Evolutionary conservation across 1,140 invertebrate genomes (phyloP).

Genomic region (Acromyrmex charruanus): DNA sequence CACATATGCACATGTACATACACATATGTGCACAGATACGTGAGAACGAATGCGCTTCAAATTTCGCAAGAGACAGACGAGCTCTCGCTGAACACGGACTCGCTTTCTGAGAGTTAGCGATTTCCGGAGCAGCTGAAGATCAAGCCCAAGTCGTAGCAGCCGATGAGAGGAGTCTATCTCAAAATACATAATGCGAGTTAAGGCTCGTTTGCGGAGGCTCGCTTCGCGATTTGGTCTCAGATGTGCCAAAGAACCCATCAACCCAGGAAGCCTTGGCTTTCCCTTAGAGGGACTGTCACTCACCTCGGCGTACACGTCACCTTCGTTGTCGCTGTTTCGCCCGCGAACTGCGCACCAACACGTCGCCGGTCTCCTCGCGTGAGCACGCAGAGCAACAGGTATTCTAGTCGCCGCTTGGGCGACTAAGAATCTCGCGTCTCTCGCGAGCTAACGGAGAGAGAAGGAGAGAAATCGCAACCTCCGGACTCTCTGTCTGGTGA

Average conservation of each 20-base stretch:
- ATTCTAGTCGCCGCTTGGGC: slow-evolving; percentile 48
- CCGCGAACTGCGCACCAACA: slow-evolving; percentile 73
- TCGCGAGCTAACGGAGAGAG: slow-evolving; percentile 31
- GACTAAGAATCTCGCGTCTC: slow-evolving; percentile 59
- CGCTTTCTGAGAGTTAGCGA: slow-evolving; percentile 38
- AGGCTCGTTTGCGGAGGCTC: background rate
- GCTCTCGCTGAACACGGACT: slow-evolving; percentile 17
- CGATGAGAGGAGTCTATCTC: slow-evolving; percentile 4
- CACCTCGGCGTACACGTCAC: slow-evolving; percentile 73
- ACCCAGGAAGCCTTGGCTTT: slow-evolving; percentile 61
- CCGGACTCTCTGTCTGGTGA: background rate
- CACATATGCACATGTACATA: background rate
- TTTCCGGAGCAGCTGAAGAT: slow-evolving; percentile 41
- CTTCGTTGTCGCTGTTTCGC: slow-evolving; percentile 50
- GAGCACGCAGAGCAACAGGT: slow-evolving; percentile 54
- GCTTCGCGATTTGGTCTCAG: slow-evolving; percentile 28
- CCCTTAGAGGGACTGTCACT: slow-evolving; percentile 72
- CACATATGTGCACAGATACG: background rate
- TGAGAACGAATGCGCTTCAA: slow-evolving; percentile 30
- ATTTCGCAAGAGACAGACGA: slow-evolving; percentile 56
- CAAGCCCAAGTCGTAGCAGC: background rate
- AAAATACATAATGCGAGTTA: slow-evolving; percentile 12
- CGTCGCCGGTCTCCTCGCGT: slow-evolving; percentile 37
- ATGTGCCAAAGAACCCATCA: background rate
- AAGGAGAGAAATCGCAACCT: slow-evolving; percentile 16